Conservation (phyloP, 2,113 vertebrate genomes). For the Petaurus breviceps region DNA sequence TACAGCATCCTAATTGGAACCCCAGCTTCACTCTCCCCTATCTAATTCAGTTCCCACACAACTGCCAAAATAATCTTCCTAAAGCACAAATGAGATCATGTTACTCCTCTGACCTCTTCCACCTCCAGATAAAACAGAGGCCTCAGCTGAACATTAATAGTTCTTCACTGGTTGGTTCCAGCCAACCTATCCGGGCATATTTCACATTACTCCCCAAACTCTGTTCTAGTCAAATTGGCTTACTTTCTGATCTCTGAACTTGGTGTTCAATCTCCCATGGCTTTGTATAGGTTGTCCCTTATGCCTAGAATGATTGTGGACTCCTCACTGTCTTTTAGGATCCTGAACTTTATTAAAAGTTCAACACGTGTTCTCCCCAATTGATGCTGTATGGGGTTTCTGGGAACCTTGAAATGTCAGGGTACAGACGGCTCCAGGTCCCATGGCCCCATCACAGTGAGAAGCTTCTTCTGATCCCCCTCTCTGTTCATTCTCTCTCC, state of each 20-base stretch:
- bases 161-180: not conserved
- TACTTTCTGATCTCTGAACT: not conserved
- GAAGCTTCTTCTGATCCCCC: not conserved
- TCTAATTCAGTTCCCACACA: not conserved
- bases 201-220: not conserved
- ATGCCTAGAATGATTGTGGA: not conserved
- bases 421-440: too few species aligned
- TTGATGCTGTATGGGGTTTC: too few species aligned
- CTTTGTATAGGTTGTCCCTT: not conserved
- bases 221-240: not conserved
- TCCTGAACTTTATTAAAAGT: not conserved
- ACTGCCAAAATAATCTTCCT: not conserved
- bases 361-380: not conserved
- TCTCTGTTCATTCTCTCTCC: not conserved
- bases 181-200: not conserved
- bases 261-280: not conserved
- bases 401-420: too few species aligned
- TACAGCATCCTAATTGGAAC: not conserved
- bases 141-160: not conserved
- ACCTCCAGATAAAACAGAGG: not conserved
- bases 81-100: not conserved
- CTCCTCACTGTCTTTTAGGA: not conserved
- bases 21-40: not conserved
- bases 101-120: not conserved
- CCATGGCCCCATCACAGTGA: not conserved